These are phyloP conservation scores for Sinocyclocheilus grahami DNA, from an alignment of 2,113 vertebrate species.

Conservation along the genomic window DNA sequence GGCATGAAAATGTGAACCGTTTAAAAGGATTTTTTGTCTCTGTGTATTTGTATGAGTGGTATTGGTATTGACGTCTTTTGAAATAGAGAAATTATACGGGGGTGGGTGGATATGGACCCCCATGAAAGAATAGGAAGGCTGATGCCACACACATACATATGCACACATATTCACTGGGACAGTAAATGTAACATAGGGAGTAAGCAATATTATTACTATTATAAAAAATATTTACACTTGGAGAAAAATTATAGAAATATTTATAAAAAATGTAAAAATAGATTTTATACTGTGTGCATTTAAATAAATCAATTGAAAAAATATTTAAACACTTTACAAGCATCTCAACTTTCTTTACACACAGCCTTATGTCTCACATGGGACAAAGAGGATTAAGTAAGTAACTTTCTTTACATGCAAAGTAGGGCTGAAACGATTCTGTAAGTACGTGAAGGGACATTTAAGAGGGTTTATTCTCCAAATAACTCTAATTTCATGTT, in stretches of 20 bases:
- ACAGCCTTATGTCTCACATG: background rate
- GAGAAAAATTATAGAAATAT: background rate
- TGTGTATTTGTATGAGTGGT: slow-evolving; percentile 22
- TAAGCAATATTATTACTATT: too few species aligned
- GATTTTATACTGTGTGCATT: background rate
- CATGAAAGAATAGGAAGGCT: background rate
- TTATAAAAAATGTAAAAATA: background rate
- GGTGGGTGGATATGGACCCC: background rate
- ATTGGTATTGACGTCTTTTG: slow-evolving; percentile 26
- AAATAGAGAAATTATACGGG: slow-evolving; percentile 29
- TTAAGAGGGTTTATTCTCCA: too few species aligned
- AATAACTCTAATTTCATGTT: too few species aligned
- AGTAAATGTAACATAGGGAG: background rate
- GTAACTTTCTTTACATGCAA: background rate
- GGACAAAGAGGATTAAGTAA: too few species aligned
- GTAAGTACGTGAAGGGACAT: too few species aligned
- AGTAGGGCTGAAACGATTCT: too few species aligned
- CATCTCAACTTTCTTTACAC: background rate
- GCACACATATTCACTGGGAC: background rate
- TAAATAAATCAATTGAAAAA: too few species aligned
- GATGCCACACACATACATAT: background rate
- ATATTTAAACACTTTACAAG: background rate
- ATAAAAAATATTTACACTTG: background rate
- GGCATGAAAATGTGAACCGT: slow-evolving; percentile 21
- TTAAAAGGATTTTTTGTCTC: slow-evolving; percentile 37